Percentiles rank a stretch among this genome's conserved stretches.
Conservation (phyloP, 2,888 invertebrate species). For the Agrilus mali region DNA sequence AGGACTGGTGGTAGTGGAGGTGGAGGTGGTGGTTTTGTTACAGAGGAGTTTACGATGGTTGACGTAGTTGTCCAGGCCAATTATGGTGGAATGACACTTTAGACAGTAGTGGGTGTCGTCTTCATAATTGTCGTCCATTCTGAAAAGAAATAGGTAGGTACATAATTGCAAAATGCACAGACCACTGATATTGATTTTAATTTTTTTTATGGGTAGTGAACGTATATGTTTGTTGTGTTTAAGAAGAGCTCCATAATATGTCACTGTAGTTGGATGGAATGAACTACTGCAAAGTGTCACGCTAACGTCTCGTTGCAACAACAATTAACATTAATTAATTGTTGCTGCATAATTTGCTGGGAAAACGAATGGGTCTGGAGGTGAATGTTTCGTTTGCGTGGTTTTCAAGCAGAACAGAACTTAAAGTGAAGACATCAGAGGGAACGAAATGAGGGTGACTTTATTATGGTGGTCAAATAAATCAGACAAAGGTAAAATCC, state of each 20-base stretch:
- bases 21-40: constrained; percentile 17
- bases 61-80: constrained; percentile 78
- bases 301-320: constrained; percentile 16
- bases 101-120: constrained; percentile 82
- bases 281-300: constrained; percentile 20
- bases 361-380: too few relatives aligned
- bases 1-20: too few relatives aligned
- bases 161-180: background rate
- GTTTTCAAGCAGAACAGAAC: too few relatives aligned
- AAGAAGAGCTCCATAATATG: constrained; percentile 12
- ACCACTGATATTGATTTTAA: too few relatives aligned
- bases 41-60: constrained; percentile 68
- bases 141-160: constrained; percentile 1
- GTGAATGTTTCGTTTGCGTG: too few relatives aligned
- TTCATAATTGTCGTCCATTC: constrained; percentile 53
- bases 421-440: too few relatives aligned
- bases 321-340: constrained; percentile 18
- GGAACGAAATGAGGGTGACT: too few relatives aligned
- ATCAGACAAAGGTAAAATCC: too few relatives aligned
- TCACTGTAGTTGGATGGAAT: constrained; percentile 11
- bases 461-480: too few relatives aligned
- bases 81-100: constrained; percentile 70
- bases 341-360: constrained; percentile 14
- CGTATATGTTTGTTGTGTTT: background rate
- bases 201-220: too few relatives aligned